Evolutionary conservation across 2,113 vertebrate species (phyloP).

Genomic region (Heterochromis multidens): DNA sequence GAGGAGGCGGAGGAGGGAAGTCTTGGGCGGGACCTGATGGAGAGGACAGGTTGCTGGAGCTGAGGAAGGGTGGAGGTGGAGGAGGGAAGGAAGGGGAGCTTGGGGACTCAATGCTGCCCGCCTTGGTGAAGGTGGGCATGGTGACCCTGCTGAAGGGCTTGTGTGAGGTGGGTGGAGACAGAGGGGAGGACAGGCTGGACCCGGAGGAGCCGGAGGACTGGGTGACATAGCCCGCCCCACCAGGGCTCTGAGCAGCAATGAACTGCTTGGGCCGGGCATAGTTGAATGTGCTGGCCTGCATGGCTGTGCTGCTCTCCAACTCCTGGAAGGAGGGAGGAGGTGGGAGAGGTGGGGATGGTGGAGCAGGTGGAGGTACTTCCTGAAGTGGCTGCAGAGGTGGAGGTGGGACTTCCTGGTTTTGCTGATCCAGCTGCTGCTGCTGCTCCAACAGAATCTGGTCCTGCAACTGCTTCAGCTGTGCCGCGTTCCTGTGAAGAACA

Average conservation of each 20-base stretch:
- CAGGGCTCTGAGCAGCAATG: slow-evolving; percentile 90
- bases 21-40: slow-evolving; percentile 65
- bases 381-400: slow-evolving; percentile 72
- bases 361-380: slow-evolving; percentile 78
- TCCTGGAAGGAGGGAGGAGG: slow-evolving; percentile 91
- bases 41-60: slow-evolving; percentile 83
- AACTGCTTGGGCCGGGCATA: slow-evolving; percentile 98
- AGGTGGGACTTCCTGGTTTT: slow-evolving; percentile 63
- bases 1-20: slow-evolving; percentile 75
- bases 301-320: slow-evolving; percentile 82
- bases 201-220: slow-evolving; percentile 88
- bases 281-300: slow-evolving; percentile 97
- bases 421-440: slow-evolving; percentile 62
- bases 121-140: slow-evolving; percentile 76
- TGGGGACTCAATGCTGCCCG: slow-evolving; percentile 79
- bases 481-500: slow-evolving; percentile 80
- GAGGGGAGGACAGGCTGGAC: slow-evolving; percentile 86
- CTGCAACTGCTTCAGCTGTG: slow-evolving; percentile 92
- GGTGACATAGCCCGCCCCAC: slow-evolving; percentile 74
- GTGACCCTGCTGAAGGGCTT: slow-evolving; percentile 80
- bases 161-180: slow-evolving; percentile 84
- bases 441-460: slow-evolving; percentile 90
- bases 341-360: slow-evolving; percentile 84
- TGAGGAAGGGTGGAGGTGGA: slow-evolving; percentile 88
- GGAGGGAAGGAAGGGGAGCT: slow-evolving; percentile 89